Base-by-base conservation (phyloP, 2,888 invertebrate genomes). In the Sturmia bella region DNA sequence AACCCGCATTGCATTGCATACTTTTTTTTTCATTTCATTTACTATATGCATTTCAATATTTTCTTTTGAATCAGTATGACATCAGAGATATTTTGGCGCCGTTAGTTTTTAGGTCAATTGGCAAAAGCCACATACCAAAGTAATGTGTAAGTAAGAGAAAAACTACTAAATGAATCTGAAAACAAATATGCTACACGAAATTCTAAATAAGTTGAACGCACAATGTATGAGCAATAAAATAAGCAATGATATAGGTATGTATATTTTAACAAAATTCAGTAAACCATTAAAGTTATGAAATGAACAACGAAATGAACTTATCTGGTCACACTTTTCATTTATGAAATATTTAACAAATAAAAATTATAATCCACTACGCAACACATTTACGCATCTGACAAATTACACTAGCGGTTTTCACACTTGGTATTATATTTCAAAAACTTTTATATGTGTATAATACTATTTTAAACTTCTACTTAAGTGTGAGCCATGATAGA, bases 11-110 rank as follows among this genome's bases (percentile, higher is more conserved):
- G 50, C 37, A 69, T 45, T 74, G 66, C 21, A 69, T n/a, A n/a
- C n/a, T 21, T 50, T 75, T 63, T 39, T n/a, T 21, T 69, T 48
- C 13, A 45, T 70, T 54, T 54, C 7, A 21, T 13, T 9, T 27
- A 54, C 9, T 1, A 13, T 32, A 37, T 27, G 21, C 15, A 54
- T 54, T 54, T 56, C 15, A 19, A 41, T 50, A 39, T 54, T 57
- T 68, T 50, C 13, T 68, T 68, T 73, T 45, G 43, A 43, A 66
- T 66, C 19, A 39, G 45, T 63, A 82, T 82, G 82, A 82, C 82
- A 78, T 82, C 78, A 82, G 82, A 82, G 81, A 82, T 75, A 72
- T 83, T 79, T 84, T 82, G 84, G 84, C 84, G 84, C 84, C 84
- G 78, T 68, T 57, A 37, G 54, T 83, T 83, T 83, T 75, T 83